phyloP scores from a whole-genome alignment of 2,888 invertebrate genomes.

The Orthosia incerta region DNA sequence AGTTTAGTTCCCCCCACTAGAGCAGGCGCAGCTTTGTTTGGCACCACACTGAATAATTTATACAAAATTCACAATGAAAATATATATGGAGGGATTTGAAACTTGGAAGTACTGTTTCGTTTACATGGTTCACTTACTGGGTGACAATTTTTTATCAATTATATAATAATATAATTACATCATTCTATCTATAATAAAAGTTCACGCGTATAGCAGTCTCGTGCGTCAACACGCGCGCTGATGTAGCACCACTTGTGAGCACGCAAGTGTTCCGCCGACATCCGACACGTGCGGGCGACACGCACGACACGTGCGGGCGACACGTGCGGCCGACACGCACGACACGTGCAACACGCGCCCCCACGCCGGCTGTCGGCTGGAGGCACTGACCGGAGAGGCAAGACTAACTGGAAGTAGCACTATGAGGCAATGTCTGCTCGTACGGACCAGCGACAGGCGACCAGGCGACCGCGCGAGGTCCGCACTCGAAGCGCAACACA shows the following conservation, averaged over 20 bases:
- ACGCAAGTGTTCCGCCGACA: slow-evolving; percentile 56
- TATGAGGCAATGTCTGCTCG: slow-evolving; percentile 24
- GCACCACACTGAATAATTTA: slow-evolving; percentile 67
- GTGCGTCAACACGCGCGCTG: slow-evolving; percentile 48
- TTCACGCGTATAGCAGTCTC: slow-evolving; percentile 47
- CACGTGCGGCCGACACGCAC: background rate
- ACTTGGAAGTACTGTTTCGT: slow-evolving; percentile 72
- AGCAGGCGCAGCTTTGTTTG: slow-evolving; percentile 58
- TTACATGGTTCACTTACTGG: slow-evolving; percentile 51
- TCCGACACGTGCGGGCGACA: background rate
- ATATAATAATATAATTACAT: slow-evolving; percentile 43
- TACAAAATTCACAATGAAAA: slow-evolving; percentile 61
- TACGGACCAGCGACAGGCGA: background rate
- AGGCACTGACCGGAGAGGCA: slow-evolving; percentile 29
- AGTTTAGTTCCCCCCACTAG: slow-evolving; percentile 45
- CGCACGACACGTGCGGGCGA: background rate
- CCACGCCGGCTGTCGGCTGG: background rate
- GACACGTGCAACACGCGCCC: slow-evolving; percentile 6
- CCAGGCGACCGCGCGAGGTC: slow-evolving; percentile 1
- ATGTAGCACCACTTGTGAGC: slow-evolving; percentile 81
- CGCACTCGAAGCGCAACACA: slow-evolving; percentile 21
- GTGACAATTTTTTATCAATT: slow-evolving; percentile 46
- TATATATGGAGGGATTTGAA: slow-evolving; percentile 76
- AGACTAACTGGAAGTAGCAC: slow-evolving; percentile 35
- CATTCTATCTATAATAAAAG: slow-evolving; percentile 50